Evolutionary conservation across 2,797 vertebrate genomes (phyloP), one percentile per base, ranked within the genome.

Genomic region (Ceryle rudis): DNA sequence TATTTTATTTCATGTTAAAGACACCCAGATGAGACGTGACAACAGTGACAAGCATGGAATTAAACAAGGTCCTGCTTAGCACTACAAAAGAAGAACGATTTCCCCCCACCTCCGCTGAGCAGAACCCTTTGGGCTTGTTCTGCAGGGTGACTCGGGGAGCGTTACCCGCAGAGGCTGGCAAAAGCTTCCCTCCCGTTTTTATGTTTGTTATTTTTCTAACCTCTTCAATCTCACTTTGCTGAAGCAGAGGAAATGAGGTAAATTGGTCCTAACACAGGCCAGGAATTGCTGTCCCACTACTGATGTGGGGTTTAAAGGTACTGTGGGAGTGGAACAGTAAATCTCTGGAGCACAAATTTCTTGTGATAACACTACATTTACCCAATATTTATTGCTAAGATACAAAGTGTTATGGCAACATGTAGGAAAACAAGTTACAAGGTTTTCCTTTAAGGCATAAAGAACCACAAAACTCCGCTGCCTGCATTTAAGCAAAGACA

Each of bases 361-460:
- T 92, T 66, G 62, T 39, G 95, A 96, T 97, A 96, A 95, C 86
- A 91, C 73, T 86, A 77, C 85, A 96, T 83, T 90, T 70, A 69
- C 86, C 79, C 79, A 41, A 51, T 86, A 95, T 96, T 95, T 96
- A 96, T 97, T 94, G 95, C 97, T 74, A 86, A 96, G 94, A 92
- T 94, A 95, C 95, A 35, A 89, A 90, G 72, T 97, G 93, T 95
- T 96, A 80, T 97, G 94, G 96, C 92, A 97, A 97, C 97, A 60
- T 1, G 58, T 66, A 91, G 82, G 55, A 95, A 97, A 97, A 96
- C 96, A 97, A 95, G 61, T 89, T 93, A 77, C 17, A 93, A 93
- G 82, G 70, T 95, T 96, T 96, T 91, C 81, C 93, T 95, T 93
- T 67, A 82, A 81, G 82, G 65, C 91, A 81, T 35, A 35, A 87